A percentile compares a stretch with the other conserved stretches of the same genome.
Conservation (phyloP, 2,113 vertebrate species). For the Neogobius melanostomus region DNA sequence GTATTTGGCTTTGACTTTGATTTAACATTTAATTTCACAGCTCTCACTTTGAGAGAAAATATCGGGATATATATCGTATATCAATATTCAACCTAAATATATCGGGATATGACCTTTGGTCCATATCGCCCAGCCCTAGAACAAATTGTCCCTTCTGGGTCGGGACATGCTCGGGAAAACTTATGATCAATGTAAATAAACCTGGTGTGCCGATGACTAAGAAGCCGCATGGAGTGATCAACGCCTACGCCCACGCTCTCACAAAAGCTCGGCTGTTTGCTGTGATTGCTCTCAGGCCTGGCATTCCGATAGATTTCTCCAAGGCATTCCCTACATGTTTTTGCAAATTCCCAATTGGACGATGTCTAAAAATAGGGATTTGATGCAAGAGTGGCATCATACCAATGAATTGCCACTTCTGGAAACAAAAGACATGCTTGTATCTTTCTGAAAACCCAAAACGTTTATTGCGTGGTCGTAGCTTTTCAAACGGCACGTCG, state of each 20-base stretch:
- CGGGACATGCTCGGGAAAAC: conserved; percentile 42
- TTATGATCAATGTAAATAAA: conserved; percentile 61
- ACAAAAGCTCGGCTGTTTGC: conserved; percentile 13
- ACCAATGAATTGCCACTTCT: too few relatives aligned
- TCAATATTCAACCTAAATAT: too few relatives aligned
- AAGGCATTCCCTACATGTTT: background rate
- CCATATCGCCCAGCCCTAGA: too few relatives aligned
- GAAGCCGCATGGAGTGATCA: conserved; percentile 18
- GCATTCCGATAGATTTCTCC: background rate
- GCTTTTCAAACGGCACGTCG: background rate
- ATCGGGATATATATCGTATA: too few relatives aligned
- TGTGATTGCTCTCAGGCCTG: background rate
- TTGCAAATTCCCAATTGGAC: background rate
- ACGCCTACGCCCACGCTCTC: conserved; percentile 2
- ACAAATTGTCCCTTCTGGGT: conserved; percentile 41
- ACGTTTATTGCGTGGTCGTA: background rate
- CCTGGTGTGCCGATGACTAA: conserved; percentile 33
- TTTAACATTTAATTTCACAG: too few relatives aligned
- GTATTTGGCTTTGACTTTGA: too few relatives aligned
- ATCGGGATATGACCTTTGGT: too few relatives aligned
- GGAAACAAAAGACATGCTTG: too few relatives aligned
- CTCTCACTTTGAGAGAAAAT: too few relatives aligned
- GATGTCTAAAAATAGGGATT: background rate
- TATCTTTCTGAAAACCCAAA: background rate
- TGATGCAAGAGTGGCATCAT: background rate